Evolutionary conservation across 2,797 vertebrate genomes (phyloP).

Genomic region (Diplodus puntazzo): DNA sequence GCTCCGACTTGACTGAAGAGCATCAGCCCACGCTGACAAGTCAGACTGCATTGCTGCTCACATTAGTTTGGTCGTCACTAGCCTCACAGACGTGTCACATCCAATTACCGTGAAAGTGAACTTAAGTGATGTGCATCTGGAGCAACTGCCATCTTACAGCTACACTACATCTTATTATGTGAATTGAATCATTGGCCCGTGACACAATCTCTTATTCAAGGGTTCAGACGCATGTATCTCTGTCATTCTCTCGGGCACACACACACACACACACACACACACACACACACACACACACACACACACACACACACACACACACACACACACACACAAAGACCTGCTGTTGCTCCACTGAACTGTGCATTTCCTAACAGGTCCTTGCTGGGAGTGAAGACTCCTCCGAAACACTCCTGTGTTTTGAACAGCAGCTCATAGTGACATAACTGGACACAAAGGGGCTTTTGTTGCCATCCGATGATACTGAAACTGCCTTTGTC

Average conservation of each 20-base stretch:
- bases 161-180: constrained; percentile 50
- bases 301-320: constrained; percentile 27
- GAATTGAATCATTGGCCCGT: constrained; percentile 71
- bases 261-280: constrained; percentile 25
- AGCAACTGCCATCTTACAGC: constrained; percentile 70
- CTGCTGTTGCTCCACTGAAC: constrained; percentile 55
- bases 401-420: constrained; percentile 40
- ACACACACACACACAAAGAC: constrained; percentile 34
- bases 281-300: constrained; percentile 22
- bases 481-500: constrained; percentile 73
- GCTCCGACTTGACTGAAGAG: constrained; percentile 36
- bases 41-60: constrained; percentile 71
- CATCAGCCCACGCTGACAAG: constrained; percentile 49
- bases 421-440: constrained; percentile 58
- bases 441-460: constrained; percentile 73
- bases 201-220: constrained; percentile 67
- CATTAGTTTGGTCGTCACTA: constrained; percentile 58
- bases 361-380: constrained; percentile 45
- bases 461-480: constrained; percentile 65
- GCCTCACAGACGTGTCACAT: constrained; percentile 66
- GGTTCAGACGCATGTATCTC: constrained; percentile 59
- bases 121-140: constrained; percentile 63
- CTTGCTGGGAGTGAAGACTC: constrained; percentile 52
- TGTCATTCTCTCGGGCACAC: neutral
- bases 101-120: constrained; percentile 60